Evolutionary conservation across 2,113 vertebrate genomes (phyloP).

Genomic region (Emydocephalus ijimae): DNA sequence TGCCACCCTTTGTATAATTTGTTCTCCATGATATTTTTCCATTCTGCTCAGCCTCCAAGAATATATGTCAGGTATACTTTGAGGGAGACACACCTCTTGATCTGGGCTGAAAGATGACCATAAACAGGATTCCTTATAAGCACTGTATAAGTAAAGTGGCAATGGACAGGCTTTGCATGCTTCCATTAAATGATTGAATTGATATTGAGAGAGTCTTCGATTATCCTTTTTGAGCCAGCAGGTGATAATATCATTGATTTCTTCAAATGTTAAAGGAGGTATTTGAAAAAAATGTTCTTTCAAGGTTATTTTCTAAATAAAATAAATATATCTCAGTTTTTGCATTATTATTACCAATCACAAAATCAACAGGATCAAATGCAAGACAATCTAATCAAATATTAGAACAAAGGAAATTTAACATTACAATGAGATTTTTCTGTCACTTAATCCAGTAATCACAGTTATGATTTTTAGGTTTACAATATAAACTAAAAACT

Average conservation of each 20-base stretch:
- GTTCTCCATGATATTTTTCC: constrained; percentile 61
- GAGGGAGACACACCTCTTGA: constrained; percentile 45
- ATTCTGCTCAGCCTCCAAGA: constrained; percentile 50
- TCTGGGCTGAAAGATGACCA: constrained; percentile 63
- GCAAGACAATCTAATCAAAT: neutral
- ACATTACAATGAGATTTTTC: neutral
- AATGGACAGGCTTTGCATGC: constrained; percentile 63
- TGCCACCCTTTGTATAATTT: constrained; percentile 58
- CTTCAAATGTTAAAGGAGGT: constrained; percentile 52
- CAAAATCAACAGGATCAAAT: neutral
- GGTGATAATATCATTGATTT: constrained; percentile 54
- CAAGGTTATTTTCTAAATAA: constrained; percentile 46
- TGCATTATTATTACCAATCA: neutral
- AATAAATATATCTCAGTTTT: neutral
- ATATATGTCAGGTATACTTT: constrained; percentile 59
- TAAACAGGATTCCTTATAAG: constrained; percentile 58
- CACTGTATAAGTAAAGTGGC: constrained; percentile 62
- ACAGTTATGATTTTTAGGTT: neutral
- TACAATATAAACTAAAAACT: neutral
- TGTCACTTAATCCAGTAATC: neutral
- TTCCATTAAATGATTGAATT: constrained; percentile 55
- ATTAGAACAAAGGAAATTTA: neutral
- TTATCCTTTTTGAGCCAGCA: constrained; percentile 47
- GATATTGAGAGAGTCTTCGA: constrained; percentile 52
- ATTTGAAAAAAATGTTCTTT: constrained; percentile 51